Evolutionary conservation across 2,888 invertebrate species (phyloP), one percentile per base, ranked within the genome.

Genomic region (Brachyopa scutellaris): DNA sequence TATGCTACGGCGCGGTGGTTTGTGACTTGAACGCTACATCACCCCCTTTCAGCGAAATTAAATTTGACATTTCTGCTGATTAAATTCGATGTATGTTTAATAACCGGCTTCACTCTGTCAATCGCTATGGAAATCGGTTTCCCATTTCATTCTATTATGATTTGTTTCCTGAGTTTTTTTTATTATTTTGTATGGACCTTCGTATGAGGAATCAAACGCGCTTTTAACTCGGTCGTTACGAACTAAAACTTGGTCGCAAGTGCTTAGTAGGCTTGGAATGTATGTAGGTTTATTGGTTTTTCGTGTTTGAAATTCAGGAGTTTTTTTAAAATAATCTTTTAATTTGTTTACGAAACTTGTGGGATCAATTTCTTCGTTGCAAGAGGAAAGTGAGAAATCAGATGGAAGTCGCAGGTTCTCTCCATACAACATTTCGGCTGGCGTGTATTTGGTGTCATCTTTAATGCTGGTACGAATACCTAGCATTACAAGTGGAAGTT

Each of bases 371-470:
- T 7, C 26, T 13, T 19, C 21, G 2, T 21, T 6, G 1, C 26
- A 8, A 1, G 15, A 49, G 1, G 47, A 15, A 13, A 8, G 13
- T n/a, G 36, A 36, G 3, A 53, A 36, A 13, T 53, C 21, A 5
- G 5, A 19, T 19, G 53, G 36, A 2, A 33, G 13, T 21, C 45
- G 19, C 1, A 61, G 31, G 21, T 61, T 61, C 45, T 61, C 45
- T 4, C 61, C 45, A 13, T 61, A 61, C n/a, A 61, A 7, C 13
- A 33, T 13, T 21, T 61, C 61, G 7, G 61, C 8, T 11, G 45
- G 45, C 11, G 45, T 61, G 21, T 45, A 33, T 26, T 45, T 61
- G 45, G 29, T 33, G 45, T 61, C 61, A 8, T 61, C 45, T n/a
- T 61, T 45, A 9, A 21, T 36, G 36, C 33, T 1, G 45, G 57